These are phyloP conservation scores for Sparidentex hasta DNA, from an alignment of 2,797 vertebrate species.

Conservation along the genomic window DNA sequence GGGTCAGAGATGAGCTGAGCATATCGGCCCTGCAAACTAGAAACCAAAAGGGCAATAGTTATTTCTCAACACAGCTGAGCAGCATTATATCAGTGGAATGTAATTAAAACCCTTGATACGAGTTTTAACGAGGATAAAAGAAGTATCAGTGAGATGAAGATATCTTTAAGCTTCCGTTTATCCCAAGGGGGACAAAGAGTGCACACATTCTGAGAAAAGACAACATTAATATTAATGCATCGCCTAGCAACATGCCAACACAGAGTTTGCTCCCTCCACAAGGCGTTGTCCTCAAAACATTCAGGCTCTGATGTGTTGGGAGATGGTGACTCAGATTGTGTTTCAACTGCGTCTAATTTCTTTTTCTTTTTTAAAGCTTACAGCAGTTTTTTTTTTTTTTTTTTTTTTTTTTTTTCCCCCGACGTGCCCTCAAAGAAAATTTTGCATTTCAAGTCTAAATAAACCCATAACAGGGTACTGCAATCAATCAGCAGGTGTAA, in stretches of 20 bases:
- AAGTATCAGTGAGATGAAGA: slow-evolving; percentile 73
- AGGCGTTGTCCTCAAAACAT: slow-evolving; percentile 63
- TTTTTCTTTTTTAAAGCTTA: neutral
- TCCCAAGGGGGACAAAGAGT: slow-evolving; percentile 63
- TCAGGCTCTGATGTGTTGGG: slow-evolving; percentile 50
- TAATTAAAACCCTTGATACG: slow-evolving; percentile 77
- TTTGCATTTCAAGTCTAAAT: slow-evolving; percentile 29
- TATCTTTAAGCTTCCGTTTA: slow-evolving; percentile 75
- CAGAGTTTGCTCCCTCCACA: slow-evolving; percentile 59
- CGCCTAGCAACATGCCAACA: slow-evolving; percentile 77
- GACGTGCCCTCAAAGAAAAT: slow-evolving; percentile 9
- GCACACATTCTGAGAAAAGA: slow-evolving; percentile 68
- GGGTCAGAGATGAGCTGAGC: slow-evolving; percentile 15
- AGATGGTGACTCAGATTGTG: slow-evolving; percentile 56
- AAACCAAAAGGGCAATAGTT: slow-evolving; percentile 37
- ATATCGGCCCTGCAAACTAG: slow-evolving; percentile 39
- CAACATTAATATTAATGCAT: slow-evolving; percentile 83
- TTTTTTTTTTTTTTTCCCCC: neutral
- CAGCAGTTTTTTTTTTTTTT: neutral
- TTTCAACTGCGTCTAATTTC: slow-evolving; percentile 35
- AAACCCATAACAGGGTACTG: slow-evolving; percentile 17
- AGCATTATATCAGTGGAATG: slow-evolving; percentile 56
- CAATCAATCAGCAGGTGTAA: slow-evolving; percentile 56
- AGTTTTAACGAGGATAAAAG: slow-evolving; percentile 73
- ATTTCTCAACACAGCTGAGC: slow-evolving; percentile 60